Percentiles rank a stretch among this genome's conserved stretches.
Evolutionary conservation across 2,888 invertebrate genomes (phyloP).

Genomic region (Drosophila sordidula): DNA sequence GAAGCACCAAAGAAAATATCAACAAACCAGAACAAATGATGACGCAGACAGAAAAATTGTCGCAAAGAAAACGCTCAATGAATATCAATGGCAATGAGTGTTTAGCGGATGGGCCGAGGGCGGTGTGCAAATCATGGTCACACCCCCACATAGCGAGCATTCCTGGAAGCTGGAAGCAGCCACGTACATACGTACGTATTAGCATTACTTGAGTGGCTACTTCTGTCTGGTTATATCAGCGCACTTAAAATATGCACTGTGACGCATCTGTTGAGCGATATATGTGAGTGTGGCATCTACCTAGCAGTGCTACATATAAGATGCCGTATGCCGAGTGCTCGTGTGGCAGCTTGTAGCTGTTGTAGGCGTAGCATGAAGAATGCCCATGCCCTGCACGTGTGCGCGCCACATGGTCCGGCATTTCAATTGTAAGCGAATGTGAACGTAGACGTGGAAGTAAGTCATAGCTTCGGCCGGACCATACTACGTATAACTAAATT

Average conservation of each 20-base stretch:
- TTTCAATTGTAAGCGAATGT: constrained; percentile 32
- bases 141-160: constrained; percentile 67
- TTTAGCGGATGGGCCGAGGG: constrained; percentile 8
- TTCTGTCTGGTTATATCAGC: constrained; percentile 65
- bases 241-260: constrained; percentile 72
- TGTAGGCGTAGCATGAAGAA: constrained; percentile 70
- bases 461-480: constrained; percentile 30
- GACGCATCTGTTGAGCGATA: constrained; percentile 74
- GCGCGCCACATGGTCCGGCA: constrained; percentile 57
- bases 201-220: constrained; percentile 36
- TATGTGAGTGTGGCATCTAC: constrained; percentile 41
- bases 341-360: constrained; percentile 50
- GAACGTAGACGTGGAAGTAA: constrained; percentile 56
- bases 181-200: constrained; percentile 38
- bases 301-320: constrained; percentile 41
- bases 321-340: constrained; percentile 52
- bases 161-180: constrained; percentile 66
- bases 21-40: constrained; percentile 65
- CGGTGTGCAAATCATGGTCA: constrained; percentile 42
- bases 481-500: constrained; percentile 53
- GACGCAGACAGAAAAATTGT: constrained; percentile 71
- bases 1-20: constrained; percentile 33
- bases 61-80: constrained; percentile 69
- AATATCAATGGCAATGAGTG: constrained; percentile 55
- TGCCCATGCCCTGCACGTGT: constrained; percentile 61